Evolutionary conservation across 2,113 vertebrate genomes (phyloP), one percentile per base, ranked within the genome.

Genomic region (Amazona vittata): DNA sequence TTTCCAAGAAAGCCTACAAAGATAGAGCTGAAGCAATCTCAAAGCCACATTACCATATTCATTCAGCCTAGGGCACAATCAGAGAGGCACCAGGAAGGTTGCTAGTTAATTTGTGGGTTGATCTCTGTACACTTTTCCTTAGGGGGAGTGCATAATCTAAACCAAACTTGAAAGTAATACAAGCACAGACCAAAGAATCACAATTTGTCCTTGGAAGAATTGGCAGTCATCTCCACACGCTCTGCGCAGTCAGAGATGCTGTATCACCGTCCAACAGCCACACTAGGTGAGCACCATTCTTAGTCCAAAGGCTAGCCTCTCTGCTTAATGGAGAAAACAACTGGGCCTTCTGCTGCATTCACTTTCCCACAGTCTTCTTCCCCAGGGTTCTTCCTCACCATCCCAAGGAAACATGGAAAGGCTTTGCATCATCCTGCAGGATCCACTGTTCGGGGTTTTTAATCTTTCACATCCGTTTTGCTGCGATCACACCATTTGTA

Each of bases 181-280:
- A n/a, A 90, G 68, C 43, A 86, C 14, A 87, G 63, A 69, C 7
- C 57, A 80, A 70, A 22, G 57, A 53, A 85, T 12, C 44, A 81
- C 91, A 85, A 80, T 50, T 21, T 37, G 25, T 46, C 75, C 37
- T 63, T 28, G 44, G 47, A 25, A n/a, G 16, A 85, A 89, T 0
- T 11, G 15, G 41, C 53, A 79, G 25, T 20, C 47, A 52, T 5
- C 29, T 86, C 55, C 35, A 47, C 62, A 93, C 75, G 35, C 18
- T 15, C 55, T 29, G 16, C 13, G 5, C 22, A 63, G 52, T 26
- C 50, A 74, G 44, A 65, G 35, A 43, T 11, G 14, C 37, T 22
- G 22, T 6, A 50, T 7, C 50, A 44, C 0, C 12, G 21, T 25
- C 41, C 0, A 0, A 83, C 9, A 76, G 79, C 26, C 50, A 43